Evolutionary conservation across 2,888 invertebrate species (phyloP).

Genomic region (Blastobasis adustella): DNA sequence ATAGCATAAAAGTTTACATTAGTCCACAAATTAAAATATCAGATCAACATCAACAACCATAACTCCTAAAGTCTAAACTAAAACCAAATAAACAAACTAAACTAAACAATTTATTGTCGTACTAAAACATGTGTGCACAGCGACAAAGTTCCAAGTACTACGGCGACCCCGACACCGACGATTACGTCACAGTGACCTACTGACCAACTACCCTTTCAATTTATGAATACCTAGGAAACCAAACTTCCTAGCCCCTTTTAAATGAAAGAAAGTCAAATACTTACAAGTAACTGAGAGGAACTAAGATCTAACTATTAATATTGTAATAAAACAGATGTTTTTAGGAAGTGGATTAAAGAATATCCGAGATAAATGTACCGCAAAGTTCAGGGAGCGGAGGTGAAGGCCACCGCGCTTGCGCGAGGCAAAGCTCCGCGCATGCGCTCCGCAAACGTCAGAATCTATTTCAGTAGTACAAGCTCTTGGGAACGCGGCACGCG

Average conservation of each 20-base stretch:
- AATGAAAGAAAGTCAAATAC: neutral
- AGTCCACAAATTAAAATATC: no score
- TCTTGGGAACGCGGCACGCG: conserved; percentile 26
- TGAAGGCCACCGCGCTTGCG: conserved; percentile 43
- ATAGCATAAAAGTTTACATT: no score
- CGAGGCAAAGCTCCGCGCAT: conserved; percentile 26
- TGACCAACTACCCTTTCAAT: neutral
- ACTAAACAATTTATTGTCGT: no score
- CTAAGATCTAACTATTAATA: no score
- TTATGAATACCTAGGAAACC: neutral
- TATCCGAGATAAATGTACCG: no score
- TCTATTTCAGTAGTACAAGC: conserved; percentile 61
- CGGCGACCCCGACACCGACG: neutral
- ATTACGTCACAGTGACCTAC: conserved; percentile 16
- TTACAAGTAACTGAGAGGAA: no score
- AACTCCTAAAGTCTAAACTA: no score
- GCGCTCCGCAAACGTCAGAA: conserved; percentile 53
- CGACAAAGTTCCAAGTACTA: neutral
- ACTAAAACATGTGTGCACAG: neutral
- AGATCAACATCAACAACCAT: no score
- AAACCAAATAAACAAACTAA: no score
- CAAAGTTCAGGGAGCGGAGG: neutral
- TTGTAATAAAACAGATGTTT: no score
- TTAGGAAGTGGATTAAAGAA: no score
- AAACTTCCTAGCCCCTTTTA: neutral